Conservation (phyloP, 2,888 invertebrate genomes). For the Sepiola atlantica region DNA sequence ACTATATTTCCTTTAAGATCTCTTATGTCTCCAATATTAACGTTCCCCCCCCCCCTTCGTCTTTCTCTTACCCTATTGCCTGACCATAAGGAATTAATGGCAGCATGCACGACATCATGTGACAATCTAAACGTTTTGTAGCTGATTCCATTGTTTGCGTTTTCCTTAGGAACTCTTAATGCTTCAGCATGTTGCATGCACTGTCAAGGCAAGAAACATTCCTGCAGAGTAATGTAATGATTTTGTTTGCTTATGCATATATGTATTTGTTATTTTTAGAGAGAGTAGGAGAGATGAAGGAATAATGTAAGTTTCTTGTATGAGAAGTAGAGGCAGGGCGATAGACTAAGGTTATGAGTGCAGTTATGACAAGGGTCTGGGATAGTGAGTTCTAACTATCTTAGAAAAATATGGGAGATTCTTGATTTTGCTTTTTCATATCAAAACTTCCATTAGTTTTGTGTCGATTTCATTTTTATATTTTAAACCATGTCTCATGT, state of each 20-base stretch:
- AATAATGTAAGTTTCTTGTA: not conserved
- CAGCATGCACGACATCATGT: not conserved
- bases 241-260: not conserved
- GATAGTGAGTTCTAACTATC: not conserved
- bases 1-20: too few species aligned
- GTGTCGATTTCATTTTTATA: not conserved
- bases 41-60: not conserved
- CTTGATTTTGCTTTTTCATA: not conserved
- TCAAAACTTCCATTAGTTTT: not conserved
- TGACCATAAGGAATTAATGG: not conserved
- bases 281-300: not conserved
- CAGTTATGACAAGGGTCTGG: not conserved
- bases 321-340: not conserved
- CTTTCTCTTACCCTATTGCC: not conserved
- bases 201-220: slow-evolving; percentile 3
- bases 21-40: too few species aligned
- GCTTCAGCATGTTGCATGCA: not conserved
- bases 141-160: not conserved
- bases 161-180: not conserved
- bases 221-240: not conserved
- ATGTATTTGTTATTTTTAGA: too few species aligned
- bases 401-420: not conserved
- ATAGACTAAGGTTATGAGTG: not conserved
- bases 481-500: not conserved
- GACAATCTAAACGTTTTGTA: slow-evolving; percentile 12